These are phyloP conservation scores for Thalpophila matura DNA, from an alignment of 2,888 invertebrate genomes.

Conservation along the genomic window DNA sequence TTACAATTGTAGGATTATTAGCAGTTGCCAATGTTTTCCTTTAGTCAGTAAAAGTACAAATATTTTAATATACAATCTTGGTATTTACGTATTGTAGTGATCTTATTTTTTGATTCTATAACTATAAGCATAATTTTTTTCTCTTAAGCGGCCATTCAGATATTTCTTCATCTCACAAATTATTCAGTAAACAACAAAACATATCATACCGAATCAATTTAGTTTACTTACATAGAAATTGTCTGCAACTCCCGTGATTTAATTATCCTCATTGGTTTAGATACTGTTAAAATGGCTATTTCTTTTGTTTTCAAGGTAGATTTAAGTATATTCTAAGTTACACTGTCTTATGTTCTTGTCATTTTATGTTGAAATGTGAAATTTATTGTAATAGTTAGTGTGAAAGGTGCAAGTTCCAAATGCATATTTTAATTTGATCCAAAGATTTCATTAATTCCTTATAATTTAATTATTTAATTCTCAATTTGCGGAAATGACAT, in stretches of 20 bases:
- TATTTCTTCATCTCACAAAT: constrained; percentile 84
- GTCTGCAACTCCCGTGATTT: constrained; percentile 80
- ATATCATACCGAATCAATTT: constrained; percentile 88
- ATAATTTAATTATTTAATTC: constrained; percentile 80
- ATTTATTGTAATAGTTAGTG: constrained; percentile 83
- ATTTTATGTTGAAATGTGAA: constrained; percentile 85
- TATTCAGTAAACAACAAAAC: constrained; percentile 88
- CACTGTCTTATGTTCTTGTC: constrained; percentile 83
- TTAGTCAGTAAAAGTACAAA: constrained; percentile 96
- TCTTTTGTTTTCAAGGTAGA: constrained; percentile 85
- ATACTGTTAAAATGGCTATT: constrained; percentile 84
- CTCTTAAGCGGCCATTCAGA: constrained; percentile 86
- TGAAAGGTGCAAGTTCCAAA: constrained; percentile 87
- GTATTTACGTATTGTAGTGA: constrained; percentile 91
- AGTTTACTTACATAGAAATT: constrained; percentile 79
- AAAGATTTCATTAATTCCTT: constrained; percentile 88
- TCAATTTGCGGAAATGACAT: constrained; percentile 86
- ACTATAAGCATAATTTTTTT: constrained; percentile 90
- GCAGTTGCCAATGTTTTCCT: constrained; percentile 92
- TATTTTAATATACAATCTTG: constrained; percentile 93
- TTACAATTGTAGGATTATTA: constrained; percentile 90
- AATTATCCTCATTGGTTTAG: constrained; percentile 73
- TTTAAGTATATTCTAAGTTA: constrained; percentile 86
- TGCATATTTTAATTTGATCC: constrained; percentile 89
- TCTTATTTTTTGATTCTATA: constrained; percentile 89